These are phyloP conservation scores for Spermophilus dauricus DNA, from an alignment of 2,113 vertebrate species.

Conservation along the genomic window DNA sequence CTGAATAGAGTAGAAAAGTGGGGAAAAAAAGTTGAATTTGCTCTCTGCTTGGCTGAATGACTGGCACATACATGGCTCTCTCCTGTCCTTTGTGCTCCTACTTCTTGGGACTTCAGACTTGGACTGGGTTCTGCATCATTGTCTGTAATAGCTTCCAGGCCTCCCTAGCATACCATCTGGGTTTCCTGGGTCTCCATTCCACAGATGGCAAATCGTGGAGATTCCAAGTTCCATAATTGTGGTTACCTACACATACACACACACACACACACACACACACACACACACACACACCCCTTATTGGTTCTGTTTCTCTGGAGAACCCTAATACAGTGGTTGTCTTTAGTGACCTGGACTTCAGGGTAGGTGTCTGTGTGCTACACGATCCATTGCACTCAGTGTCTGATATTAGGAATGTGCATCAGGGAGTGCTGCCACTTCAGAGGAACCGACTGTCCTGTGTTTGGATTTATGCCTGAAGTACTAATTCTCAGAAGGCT, in stretches of 20 bases:
- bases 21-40: too few species aligned
- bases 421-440: fast-evolving
- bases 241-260: too few species aligned
- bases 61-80: neutral
- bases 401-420: fast-evolving
- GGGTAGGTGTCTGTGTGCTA: neutral
- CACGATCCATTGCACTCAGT: fast-evolving
- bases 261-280: neutral
- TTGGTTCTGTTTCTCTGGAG: neutral
- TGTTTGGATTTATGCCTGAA: neutral
- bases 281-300: neutral
- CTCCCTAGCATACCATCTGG: neutral
- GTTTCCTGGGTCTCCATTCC: neutral
- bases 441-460: neutral
- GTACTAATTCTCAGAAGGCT: neutral
- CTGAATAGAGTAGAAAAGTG: neutral
- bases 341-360: neutral
- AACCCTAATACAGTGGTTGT: neutral
- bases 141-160: neutral
- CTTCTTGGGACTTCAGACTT: neutral
- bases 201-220: neutral
- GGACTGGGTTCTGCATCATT: too few species aligned
- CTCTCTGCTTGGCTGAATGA: neutral
- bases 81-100: neutral
- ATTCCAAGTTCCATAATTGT: neutral